Percentiles rank a stretch among this genome's conserved stretches.
These are phyloP conservation scores for Watsonalla binaria DNA, from an alignment of 2,888 invertebrate genomes.

Conservation along the genomic window DNA sequence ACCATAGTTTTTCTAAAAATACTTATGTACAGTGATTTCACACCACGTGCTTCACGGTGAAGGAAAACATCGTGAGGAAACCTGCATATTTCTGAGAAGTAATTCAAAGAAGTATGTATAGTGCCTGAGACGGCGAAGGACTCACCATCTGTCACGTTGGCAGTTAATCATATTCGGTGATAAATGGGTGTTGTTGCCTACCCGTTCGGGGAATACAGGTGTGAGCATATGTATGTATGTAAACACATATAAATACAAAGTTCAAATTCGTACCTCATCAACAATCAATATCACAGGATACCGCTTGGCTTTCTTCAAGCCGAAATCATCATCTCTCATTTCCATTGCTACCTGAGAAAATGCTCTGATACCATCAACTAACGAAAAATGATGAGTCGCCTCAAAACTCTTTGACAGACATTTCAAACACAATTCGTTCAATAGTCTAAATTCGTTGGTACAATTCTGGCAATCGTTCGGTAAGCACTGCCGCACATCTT, in stretches of 20 bases:
- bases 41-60: no score
- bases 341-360: constrained; percentile 54
- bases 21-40: no score
- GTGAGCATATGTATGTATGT: background rate
- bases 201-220: no score
- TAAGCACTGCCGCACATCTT: constrained; percentile 37
- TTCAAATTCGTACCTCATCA: constrained; percentile 80
- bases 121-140: no score
- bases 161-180: no score
- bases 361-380: constrained; percentile 62
- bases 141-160: no score
- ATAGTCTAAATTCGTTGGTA: constrained; percentile 40
- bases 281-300: constrained; percentile 82
- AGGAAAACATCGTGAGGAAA: no score
- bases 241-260: background rate
- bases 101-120: no score
- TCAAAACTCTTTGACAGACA: constrained; percentile 59
- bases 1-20: no score
- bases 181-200: no score
- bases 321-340: constrained; percentile 60
- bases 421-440: constrained; percentile 53
- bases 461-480: constrained; percentile 42
- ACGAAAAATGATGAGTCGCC: constrained; percentile 46
- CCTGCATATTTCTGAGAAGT: no score
- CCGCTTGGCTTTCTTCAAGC: constrained; percentile 65